Evolutionary conservation across 2,797 vertebrate species (phyloP), one percentile per base, ranked within the genome.

Genomic region (Argentina silus): DNA sequence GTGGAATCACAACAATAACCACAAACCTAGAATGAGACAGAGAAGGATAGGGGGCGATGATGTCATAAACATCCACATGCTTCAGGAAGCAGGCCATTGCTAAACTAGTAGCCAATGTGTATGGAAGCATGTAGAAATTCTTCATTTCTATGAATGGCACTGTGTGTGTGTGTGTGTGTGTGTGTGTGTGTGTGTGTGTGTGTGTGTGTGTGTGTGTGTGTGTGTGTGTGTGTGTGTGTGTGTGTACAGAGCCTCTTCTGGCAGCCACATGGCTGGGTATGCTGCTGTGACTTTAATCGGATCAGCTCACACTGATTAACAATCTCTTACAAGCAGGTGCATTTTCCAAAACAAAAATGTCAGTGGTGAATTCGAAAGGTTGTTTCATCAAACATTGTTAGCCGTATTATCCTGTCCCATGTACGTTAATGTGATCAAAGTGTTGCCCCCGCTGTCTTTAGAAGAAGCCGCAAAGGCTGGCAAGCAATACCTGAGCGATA

Each of bases 251-350:
- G 71, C 72, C 70, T 53, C 71, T 74, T 44, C 77, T 83, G 83
- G 69, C 79, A 83, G 15, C 43, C 15, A 68, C 75, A 76, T 55
- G 45, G 48, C 67, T 85, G 85, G 83, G 84, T 78, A 81, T 51
- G 47, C 68, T 67, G 65, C 75, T 69, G 53, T 17, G 7, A 43
- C 1, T 10, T 67, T 88, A 89, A 87, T 82, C 81, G 79, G 80
- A 82, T 82, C 75, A 79, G 65, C 64, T 70, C 72, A 65, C 64
- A 69, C 79, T 77, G 77, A 76, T 85, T 86, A 82, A 69, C 55
- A 27, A 48, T 17, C 48, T 68, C 68, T 60, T 71, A 42, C 65
- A 81, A 83, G 69, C 71, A 73, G 64, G 63, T 77, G 76, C 72
- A 78, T 62, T 73, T 57, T 57, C 15, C 15, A 68, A 55, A 59